phyloP scores from a whole-genome alignment of 2,888 invertebrate species.

The Pteria penguin region DNA sequence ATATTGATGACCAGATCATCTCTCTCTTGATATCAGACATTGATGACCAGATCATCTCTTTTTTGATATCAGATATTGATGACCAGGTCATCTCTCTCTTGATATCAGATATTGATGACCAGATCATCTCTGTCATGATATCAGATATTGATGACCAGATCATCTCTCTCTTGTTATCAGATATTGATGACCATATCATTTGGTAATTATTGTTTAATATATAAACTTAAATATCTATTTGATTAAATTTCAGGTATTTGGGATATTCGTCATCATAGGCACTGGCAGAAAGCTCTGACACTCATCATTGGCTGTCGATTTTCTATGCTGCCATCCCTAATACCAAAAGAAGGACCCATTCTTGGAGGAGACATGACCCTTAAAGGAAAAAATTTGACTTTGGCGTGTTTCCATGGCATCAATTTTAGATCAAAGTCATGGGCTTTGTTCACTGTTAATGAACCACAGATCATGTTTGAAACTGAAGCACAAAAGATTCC shows the following conservation, averaged over 20 bases:
- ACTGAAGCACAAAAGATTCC: conserved; percentile 87
- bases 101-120: too few species aligned
- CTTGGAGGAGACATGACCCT: conserved; percentile 89
- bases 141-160: too few species aligned
- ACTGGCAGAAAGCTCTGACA: conserved; percentile 94
- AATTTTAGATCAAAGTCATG: conserved; percentile 97
- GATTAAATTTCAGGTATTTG: conserved; percentile 65
- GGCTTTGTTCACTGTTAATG: conserved; percentile 95
- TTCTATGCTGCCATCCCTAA: conserved; percentile 81
- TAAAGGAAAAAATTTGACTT: conserved; percentile 89
- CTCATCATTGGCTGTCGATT: conserved; percentile 91
- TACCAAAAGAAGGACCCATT: conserved; percentile 85
- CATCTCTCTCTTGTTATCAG: too few species aligned
- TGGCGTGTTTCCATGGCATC: conserved; percentile 98
- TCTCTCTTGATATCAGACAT: too few species aligned
- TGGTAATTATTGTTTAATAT: too few species aligned
- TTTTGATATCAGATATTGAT: too few species aligned
- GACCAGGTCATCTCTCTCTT: too few species aligned
- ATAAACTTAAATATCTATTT: too few species aligned
- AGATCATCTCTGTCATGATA: too few species aligned
- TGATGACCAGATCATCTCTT: too few species aligned
- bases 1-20: too few species aligned
- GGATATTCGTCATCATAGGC: conserved; percentile 87
- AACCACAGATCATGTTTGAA: conserved; percentile 83
- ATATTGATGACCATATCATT: too few species aligned